Base-by-base conservation (phyloP, 2,113 vertebrate genomes). In the Vireo altiloquus region DNA sequence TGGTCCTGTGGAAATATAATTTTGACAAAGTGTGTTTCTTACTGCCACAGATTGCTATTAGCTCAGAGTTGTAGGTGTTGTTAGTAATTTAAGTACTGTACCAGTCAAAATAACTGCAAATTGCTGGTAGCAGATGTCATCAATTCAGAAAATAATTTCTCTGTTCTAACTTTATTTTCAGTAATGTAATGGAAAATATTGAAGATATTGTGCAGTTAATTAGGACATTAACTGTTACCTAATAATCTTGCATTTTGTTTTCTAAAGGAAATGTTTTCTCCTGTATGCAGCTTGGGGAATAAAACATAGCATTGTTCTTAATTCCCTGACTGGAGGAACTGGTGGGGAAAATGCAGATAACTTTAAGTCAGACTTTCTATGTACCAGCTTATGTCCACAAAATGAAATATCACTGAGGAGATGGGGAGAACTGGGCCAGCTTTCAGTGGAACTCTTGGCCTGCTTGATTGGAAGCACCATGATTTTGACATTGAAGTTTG, bases 81-180 rank as follows among this genome's bases (percentile, higher is more conserved):
- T 79, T 89, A 92, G 87, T 95, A 84, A 95, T 92, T 95, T 91
- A 95, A 95, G 72, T 74, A 87, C 84, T 80, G 87, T 63, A 95
- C 91, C 47, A 87, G 81, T 91, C 91, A 94, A 96, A 95, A 89
- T 94, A 95, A 94, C 74, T 91, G 94, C 77, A 89, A 85, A 94
- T 95, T 95, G 74, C 83, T 92, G 50, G 81, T 76, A 57, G 66
- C 70, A 79, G 78, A 82, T 95, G 81, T 82, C 89, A 72, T 91
- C 85, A 87, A 82, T 57, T 59, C 37, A 91, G 74, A 77, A 91
- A 87, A 76, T 71, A 63, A 80, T 80, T 96, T 91, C 59, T 76
- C 65, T 3, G 0, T 70, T 78, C 84, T 82, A 89, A 84, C 57
- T 74, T 95, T 57, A 79, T 94, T 95, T 92, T 79, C 66, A 25